Evolutionary conservation across 2,797 vertebrate species (phyloP), one percentile per base, ranked within the genome.

Genomic region (Gila robusta): DNA sequence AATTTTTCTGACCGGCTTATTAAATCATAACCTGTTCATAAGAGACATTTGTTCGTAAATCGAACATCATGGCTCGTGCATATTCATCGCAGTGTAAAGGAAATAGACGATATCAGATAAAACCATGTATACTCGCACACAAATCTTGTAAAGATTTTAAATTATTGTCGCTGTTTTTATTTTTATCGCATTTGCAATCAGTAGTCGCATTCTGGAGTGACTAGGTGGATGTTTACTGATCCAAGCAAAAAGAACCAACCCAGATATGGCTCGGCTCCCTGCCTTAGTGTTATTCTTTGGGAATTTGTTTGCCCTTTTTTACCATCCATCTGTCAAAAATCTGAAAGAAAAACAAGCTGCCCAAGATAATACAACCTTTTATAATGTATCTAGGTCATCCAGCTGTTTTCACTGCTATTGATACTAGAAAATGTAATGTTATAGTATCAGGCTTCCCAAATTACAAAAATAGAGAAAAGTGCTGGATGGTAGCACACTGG

Each of bases 371-470:
- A 17, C 17, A 73, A 66, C 49, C 70, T 73, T 49, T 73, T 5
- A 32, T 41, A 10, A 71, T 72, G 66, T 41, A 64, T 74, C 73
- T 73, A 81, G 78, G 84, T 72, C 70, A 81, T 54, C 17, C 39
- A 41, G 41, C 69, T 73, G 56, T 39, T 52, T 81, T 66, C 23
- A 23, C 28, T 64, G 52, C 28, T 9, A 85, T 7, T 47, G 52
- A 85, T 52, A 86, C 41, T 1, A 72, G 23, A 52, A 39, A 71
- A 56, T 52, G 12, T 85, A 72, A 73, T 49, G 39, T 73, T 73
- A 80, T 54, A 84, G 37, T 79, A 59, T 44, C 74, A 28, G 49
- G 14, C 44, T 23, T 83, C 82, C 62, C 35, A 28, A 84, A 54
- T 21, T 5, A 70, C 64, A 23, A 70, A 79, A 56, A 78, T 2